These are phyloP conservation scores for Agrypnus murinus DNA, from an alignment of 2,888 invertebrate species.

Conservation along the genomic window DNA sequence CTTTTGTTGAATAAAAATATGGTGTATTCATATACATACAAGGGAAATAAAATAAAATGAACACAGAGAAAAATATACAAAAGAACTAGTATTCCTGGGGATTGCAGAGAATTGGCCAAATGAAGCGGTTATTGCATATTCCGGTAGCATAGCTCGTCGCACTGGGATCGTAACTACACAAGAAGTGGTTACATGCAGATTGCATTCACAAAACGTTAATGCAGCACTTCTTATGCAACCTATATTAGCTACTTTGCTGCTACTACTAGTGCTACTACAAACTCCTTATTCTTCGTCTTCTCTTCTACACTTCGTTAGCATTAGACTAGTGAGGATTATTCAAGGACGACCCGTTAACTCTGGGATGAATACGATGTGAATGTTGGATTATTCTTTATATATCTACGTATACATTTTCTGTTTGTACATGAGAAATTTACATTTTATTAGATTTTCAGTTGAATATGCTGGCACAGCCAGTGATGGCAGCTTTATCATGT, in stretches of 20 bases:
- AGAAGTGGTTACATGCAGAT: conserved; percentile 60
- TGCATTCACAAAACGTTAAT: conserved; percentile 57
- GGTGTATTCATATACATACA: conserved; percentile 21
- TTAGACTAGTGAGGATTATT: background rate
- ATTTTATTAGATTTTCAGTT: no score
- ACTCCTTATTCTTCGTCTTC: no score
- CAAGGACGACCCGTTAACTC: background rate
- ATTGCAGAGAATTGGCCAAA: conserved; percentile 58
- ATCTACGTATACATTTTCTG: no score
- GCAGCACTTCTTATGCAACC: conserved; percentile 37
- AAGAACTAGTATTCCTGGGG: conserved; percentile 33
- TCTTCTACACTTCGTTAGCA: conserved; percentile 31
- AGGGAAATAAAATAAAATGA: conserved; percentile 30
- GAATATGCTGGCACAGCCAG: no score
- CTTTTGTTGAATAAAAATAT: no score
- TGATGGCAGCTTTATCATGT: no score
- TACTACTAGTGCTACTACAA: no score
- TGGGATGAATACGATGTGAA: background rate
- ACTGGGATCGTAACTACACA: conserved; percentile 52
- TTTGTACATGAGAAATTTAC: no score
- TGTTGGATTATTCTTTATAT: background rate
- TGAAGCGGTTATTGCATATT: conserved; percentile 63
- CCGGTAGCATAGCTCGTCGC: conserved; percentile 56
- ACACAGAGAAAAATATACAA: conserved; percentile 6
- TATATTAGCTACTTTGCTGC: conserved; percentile 27